Evolutionary conservation across 35 echinoderm and acorn worm genomes (phyloP), one percentile per base, ranked within the genome.

Genomic region (Strongylocentrotus purpuratus): DNA sequence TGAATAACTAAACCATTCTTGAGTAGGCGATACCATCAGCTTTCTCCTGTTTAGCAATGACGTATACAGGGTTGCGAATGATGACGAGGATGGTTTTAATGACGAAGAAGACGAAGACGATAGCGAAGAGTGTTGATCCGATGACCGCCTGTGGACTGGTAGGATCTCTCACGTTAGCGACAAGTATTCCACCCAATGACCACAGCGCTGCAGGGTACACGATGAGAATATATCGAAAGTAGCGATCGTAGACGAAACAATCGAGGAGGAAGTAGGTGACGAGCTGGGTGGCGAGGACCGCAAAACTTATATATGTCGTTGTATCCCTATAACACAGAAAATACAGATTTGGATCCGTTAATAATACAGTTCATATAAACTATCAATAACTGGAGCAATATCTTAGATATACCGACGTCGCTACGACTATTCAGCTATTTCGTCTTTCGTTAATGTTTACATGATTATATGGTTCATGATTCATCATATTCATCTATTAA

Each of bases 41-140:
- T n/a, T 78, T 59, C 22, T 35, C 25, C 45, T 59, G 87, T 46
- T 88, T 88, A 13, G 87, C 87, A 8, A 89, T 46, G n/a, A 89
- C 33, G 32, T 41, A 93, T 14, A 93, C 48, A 18, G 91, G 91
- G 31, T 93, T 45, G 18, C 91, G 91, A 46, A 93, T 28, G 91
- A 47, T n/a, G 33, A 93, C 48, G 18, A 93, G 48, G 10, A 93
- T 46, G 11, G 91, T 93, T 58, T 95, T 95, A 2, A 47, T 35
- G 31, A 95, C 46, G 86, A 90, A 95, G 48, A 87, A 95, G 45
- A 95, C 94, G 94, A 87, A 88, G 32, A 35, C 47, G 9, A 95
- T 46, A 20, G 13, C 61, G 6, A 90, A 45, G 0, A 95, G 33
- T 10, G 88, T 32, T 18, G 88, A 33, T 4, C 47, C 31, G 50